These are phyloP conservation scores for Porites cylindrica DNA, from an alignment of 92 coral and sea anemone species.

Conservation along the genomic window DNA sequence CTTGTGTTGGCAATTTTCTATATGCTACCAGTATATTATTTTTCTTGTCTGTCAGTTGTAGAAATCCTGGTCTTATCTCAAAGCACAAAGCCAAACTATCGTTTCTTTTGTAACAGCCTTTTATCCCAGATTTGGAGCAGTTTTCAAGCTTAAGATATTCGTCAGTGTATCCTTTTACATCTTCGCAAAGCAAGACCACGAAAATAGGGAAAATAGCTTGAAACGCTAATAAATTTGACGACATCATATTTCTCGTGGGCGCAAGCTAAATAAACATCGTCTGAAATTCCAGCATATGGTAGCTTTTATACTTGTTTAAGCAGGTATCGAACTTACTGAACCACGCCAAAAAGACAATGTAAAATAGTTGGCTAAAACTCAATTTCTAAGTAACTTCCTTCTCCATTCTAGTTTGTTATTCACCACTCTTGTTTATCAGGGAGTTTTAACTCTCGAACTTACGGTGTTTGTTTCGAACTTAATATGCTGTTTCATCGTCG, in stretches of 20 bases:
- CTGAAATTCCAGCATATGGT: not conserved
- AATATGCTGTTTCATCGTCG: too few species aligned
- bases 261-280: not conserved
- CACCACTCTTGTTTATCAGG: too few species aligned
- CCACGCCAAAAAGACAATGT: not conserved
- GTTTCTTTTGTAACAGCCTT: slow-evolving; percentile 49
- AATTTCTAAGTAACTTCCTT: not conserved
- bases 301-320: not conserved
- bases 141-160: slow-evolving; percentile 15
- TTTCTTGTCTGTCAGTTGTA: slow-evolving; percentile 20
- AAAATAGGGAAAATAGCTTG: not conserved
- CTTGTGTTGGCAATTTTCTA: not conserved
- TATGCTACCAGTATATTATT: slow-evolving; percentile 17
- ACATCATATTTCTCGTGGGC: not conserved
- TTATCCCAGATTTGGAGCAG: slow-evolving; percentile 4
- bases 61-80: slow-evolving; percentile 10
- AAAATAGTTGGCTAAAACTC: too few species aligned
- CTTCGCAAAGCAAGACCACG: not conserved
- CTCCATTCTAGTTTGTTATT: not conserved
- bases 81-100: slow-evolving; percentile 42
- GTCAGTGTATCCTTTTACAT: not conserved
- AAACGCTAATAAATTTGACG: not conserved
- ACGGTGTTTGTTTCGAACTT: not conserved
- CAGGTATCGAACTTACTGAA: slow-evolving; percentile 20
- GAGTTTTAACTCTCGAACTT: not conserved